phyloP scores from a whole-genome alignment of 2,888 invertebrate genomes.

The Stramonita haemastoma region DNA sequence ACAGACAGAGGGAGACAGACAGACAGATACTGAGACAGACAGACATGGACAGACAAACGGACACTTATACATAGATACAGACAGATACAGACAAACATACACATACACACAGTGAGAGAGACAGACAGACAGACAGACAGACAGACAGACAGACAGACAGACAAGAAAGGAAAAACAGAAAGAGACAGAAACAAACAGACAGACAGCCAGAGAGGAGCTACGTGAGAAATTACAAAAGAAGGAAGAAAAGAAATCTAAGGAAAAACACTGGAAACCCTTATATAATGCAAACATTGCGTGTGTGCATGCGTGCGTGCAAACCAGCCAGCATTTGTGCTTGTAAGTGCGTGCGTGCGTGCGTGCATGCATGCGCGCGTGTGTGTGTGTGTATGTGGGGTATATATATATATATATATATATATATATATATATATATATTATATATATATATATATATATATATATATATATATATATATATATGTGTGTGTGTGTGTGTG shows the following conservation, averaged over 20 bases:
- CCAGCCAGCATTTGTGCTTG: too few relatives aligned
- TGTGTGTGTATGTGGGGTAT: not conserved
- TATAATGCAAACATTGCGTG: too few relatives aligned
- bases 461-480: too few relatives aligned
- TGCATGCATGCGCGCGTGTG: too few relatives aligned
- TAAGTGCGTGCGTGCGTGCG: too few relatives aligned
- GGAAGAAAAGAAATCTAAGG: not conserved
- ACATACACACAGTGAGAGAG: not conserved
- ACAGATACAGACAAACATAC: not conserved
- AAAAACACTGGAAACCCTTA: not conserved
- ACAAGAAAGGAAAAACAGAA: not conserved
- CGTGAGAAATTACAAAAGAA: not conserved
- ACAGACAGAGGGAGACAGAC: too few relatives aligned
- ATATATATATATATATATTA: not conserved
- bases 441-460: not conserved
- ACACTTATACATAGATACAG: too few relatives aligned
- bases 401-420: not conserved
- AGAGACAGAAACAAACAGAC: too few relatives aligned
- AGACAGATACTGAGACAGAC: not conserved
- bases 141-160: too few relatives aligned
- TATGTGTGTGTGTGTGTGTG: constrained; percentile 17
- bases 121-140: not conserved
- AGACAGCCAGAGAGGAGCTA: not conserved
- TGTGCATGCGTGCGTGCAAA: too few relatives aligned
- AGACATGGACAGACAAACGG: not conserved